These are phyloP conservation scores for Epicampocera succincta DNA, from an alignment of 2,888 invertebrate genomes.

Conservation along the genomic window DNA sequence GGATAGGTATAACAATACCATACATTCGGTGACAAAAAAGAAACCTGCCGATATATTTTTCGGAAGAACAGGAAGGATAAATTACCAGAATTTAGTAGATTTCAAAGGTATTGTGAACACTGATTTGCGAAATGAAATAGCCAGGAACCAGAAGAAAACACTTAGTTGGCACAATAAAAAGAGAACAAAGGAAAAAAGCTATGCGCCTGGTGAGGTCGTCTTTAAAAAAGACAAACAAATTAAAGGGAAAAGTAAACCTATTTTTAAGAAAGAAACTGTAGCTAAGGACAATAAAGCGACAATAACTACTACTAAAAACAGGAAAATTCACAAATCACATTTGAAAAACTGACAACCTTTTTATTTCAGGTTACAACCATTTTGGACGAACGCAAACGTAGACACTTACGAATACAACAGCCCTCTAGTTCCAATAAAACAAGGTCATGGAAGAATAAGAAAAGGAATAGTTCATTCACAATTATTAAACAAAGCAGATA, in stretches of 20 bases:
- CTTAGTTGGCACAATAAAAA: constrained; percentile 10
- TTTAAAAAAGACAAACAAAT: constrained; percentile 32
- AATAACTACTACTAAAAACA: too few species aligned
- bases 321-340: constrained; percentile 31
- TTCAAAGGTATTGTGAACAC: background rate
- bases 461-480: constrained; percentile 64
- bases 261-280: constrained; percentile 15
- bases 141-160: constrained; percentile 20
- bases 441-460: constrained; percentile 49
- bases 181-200: background rate
- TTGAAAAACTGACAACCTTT: constrained; percentile 20
- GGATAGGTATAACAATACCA: background rate
- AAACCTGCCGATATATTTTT: constrained; percentile 35
- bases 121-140: constrained; percentile 17
- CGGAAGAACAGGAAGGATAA: constrained; percentile 1
- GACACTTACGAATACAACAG: constrained; percentile 53
- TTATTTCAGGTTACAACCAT: background rate
- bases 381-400: background rate
- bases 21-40: constrained; percentile 8
- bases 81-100: constrained; percentile 17
- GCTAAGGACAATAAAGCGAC: constrained; percentile 1
- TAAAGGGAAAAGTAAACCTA: constrained; percentile 10
- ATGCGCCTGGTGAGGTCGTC: background rate
- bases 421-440: constrained; percentile 49
- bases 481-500: constrained; percentile 66